Base-by-base conservation (phyloP, 2,797 vertebrate genomes). In the Serranus cabrilla region DNA sequence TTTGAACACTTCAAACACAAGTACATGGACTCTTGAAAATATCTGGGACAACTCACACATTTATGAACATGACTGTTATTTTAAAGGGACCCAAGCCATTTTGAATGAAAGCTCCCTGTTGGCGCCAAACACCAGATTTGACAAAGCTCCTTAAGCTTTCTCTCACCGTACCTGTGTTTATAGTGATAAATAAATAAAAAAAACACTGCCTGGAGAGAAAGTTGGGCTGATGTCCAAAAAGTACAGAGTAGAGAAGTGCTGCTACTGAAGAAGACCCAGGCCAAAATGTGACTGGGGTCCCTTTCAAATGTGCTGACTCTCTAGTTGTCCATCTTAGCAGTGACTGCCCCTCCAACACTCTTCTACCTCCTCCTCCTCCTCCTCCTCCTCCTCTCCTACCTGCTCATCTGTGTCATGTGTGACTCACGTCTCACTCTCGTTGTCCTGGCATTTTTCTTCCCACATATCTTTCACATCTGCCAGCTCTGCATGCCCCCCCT, bases 1-100 rank as follows among this genome's bases (percentile, higher is more conserved):
- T 78, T 71, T 37, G 69, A 81, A 81, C 80, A 70, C 74, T 76
- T 72, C 25, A 71, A 75, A 84, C 70, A 85, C 42, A 51, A 78
- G 56, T 59, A 72, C 75, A 69, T 34, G 17, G 56, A 69, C 75
- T 81, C 64, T 47, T 76, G 82, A 74, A 85, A 86, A 69, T 43
- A 77, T 77, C 71, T 76, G 64, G 83, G 78, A 85, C 82, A 83
- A 73, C 80, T 89, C 85, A 78, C 68, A 82, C 78, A 84, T 89
- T 78, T 82, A 76, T 87, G 71, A 80, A 90, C 80, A 72, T 68
- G 23, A 68, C 3, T 81, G 81, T 88, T 87, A 80, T 87, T 77
- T 83, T 80, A 91, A 93, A 92, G 93, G 94, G 93, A 93, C 93
- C 91, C 91, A 66, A 94, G 93, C 89, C 89, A 91, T 91, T 91